Conservation (phyloP, 2,113 vertebrate species). For the Microcebus griseorufus region DNA sequence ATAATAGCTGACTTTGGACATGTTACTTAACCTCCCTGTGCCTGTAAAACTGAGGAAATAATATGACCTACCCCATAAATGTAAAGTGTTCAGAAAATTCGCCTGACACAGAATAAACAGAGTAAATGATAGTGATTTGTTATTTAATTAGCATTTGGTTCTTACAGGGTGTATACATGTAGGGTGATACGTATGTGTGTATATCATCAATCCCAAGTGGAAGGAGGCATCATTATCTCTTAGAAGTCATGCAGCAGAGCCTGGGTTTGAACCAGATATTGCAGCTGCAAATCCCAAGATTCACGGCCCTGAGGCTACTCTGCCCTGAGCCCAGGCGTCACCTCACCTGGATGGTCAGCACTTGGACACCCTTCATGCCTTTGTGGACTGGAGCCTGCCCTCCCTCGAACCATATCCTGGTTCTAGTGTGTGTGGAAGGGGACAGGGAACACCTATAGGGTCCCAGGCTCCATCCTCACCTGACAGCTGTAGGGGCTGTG, state of each 20-base stretch:
- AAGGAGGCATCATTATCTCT: neutral
- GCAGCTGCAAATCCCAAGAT: neutral
- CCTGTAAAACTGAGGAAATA: neutral
- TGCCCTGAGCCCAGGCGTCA: neutral
- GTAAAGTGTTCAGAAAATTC: neutral
- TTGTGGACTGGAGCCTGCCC: too few species aligned
- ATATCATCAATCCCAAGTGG: neutral
- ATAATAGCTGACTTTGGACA: neutral
- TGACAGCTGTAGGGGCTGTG: conserved; percentile 60
- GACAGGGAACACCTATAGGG: neutral
- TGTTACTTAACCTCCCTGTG: neutral
- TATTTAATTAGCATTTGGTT: neutral
- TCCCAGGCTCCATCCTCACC: conserved; percentile 69
- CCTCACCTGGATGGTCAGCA: neutral
- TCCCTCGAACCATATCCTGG: neutral
- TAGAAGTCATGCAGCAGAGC: neutral
- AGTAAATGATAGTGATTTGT: neutral
- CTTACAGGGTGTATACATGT: neutral
- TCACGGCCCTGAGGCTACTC: neutral
- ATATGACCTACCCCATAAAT: neutral
- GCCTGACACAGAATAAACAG: neutral
- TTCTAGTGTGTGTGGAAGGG: neutral
- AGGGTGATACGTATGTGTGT: neutral
- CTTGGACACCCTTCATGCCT: neutral
- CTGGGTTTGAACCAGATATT: neutral